phyloP scores from a whole-genome alignment of 2,113 vertebrate genomes.

The Antigone vipio region DNA sequence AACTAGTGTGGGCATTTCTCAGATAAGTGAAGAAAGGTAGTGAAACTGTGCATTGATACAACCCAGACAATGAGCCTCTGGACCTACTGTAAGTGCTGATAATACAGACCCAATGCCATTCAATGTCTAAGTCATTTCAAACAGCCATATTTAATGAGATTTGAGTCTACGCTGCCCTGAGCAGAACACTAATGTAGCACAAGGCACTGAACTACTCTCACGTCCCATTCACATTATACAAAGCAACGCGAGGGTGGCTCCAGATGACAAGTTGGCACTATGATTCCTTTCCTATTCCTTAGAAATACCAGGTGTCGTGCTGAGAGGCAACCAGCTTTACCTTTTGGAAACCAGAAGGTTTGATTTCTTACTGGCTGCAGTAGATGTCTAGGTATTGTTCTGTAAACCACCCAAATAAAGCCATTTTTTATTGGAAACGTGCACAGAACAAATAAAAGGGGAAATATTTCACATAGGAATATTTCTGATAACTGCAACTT shows the following conservation, averaged over 20 bases:
- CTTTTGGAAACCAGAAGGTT: neutral
- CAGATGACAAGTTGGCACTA: slow-evolving; percentile 45
- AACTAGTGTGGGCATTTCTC: slow-evolving; percentile 46
- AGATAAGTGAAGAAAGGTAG: slow-evolving; percentile 55
- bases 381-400: neutral
- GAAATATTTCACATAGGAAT: neutral
- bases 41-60: slow-evolving; percentile 40
- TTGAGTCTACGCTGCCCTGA: slow-evolving; percentile 56
- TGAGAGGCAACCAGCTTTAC: neutral
- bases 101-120: slow-evolving; percentile 53
- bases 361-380: neutral
- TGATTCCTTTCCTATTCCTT: neutral
- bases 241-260: slow-evolving; percentile 18
- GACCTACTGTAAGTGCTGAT: slow-evolving; percentile 44
- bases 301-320: neutral
- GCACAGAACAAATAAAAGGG: neutral
- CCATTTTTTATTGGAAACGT: neutral
- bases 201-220: slow-evolving; percentile 17
- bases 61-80: slow-evolving; percentile 49
- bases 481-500: slow-evolving; percentile 17
- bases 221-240: slow-evolving; percentile 29
- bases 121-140: slow-evolving; percentile 61
- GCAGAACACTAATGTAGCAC: slow-evolving; percentile 43
- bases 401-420: neutral
- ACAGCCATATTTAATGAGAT: slow-evolving; percentile 60